Percentiles rank a stretch among this genome's conserved stretches.
Conservation (phyloP, 2,888 invertebrate species). For the Mythimna pallens region DNA sequence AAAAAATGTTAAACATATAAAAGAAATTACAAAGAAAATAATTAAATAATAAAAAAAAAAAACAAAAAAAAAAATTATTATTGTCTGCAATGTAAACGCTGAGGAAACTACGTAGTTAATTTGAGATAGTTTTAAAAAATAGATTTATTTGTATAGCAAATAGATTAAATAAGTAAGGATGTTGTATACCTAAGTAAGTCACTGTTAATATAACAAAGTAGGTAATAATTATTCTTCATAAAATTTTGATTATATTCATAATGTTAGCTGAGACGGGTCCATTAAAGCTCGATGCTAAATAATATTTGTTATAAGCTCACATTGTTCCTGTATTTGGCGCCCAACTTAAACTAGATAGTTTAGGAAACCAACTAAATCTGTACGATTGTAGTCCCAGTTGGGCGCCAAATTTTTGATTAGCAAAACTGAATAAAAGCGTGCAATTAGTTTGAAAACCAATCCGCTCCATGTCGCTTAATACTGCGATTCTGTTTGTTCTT, state of each 20-base stretch:
- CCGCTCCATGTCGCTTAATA: conserved; percentile 21
- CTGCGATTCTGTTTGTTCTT: not conserved
- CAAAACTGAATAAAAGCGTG: conserved; percentile 14
- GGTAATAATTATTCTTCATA: no score
- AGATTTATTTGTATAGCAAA: not conserved
- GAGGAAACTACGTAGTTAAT: no score
- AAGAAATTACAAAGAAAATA: no score
- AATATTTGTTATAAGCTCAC: not conserved
- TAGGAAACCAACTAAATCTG: no score
- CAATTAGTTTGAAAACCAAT: conserved; percentile 42
- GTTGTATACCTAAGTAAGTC: not conserved
- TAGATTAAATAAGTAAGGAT: no score
- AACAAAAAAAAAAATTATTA: no score
- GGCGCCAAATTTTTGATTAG: conserved; percentile 31
- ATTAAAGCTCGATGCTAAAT: not conserved
- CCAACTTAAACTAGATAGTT: not conserved
- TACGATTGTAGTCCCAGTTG: conserved; percentile 18
- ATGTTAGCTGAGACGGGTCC: not conserved
- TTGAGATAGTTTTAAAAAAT: not conserved
- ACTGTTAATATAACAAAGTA: not conserved
- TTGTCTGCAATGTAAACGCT: no score
- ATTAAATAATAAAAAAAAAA: no score
- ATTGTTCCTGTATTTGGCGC: conserved; percentile 35
- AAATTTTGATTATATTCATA: not conserved
- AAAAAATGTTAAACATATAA: no score